Conservation (phyloP, 2,797 vertebrate genomes). For the Nyctibius grandis region DNA sequence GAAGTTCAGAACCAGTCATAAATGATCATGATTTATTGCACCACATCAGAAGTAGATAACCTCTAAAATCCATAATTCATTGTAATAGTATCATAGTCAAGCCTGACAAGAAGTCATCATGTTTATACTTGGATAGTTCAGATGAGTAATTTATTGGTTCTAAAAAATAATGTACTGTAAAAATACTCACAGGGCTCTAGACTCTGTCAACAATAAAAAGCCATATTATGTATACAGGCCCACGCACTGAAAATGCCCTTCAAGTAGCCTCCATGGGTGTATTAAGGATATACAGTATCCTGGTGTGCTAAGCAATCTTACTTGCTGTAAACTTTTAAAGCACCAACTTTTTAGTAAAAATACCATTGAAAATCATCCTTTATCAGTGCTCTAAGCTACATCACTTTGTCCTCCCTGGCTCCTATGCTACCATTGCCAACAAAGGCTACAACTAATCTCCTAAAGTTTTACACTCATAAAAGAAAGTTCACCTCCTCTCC, state of each 20-base stretch:
- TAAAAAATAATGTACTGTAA: conserved; percentile 52
- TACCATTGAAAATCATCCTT: background rate
- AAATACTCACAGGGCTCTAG: conserved; percentile 14
- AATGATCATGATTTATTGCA: conserved; percentile 15
- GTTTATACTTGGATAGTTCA: conserved; percentile 41
- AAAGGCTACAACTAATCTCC: background rate
- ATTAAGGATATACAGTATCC: background rate
- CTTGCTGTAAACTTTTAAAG: background rate
- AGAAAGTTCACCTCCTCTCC: background rate
- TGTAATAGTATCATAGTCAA: conserved; percentile 17
- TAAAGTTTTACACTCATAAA: background rate
- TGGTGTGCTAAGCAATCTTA: background rate
- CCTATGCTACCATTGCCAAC: background rate
- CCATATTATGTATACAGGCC: background rate
- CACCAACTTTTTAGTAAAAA: background rate
- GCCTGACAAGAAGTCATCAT: conserved; percentile 40
- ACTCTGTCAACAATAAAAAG: conserved; percentile 35
- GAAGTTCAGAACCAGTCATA: conserved; percentile 21
- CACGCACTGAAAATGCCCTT: background rate
- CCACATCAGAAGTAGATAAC: conserved; percentile 18
- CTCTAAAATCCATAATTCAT: conserved; percentile 47
- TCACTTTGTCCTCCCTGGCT: background rate
- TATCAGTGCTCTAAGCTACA: background rate
- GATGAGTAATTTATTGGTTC: conserved; percentile 57
- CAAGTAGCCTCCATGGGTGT: background rate